Evolutionary conservation across 1,140 invertebrate species (phyloP), one percentile per base, ranked within the genome.

Genomic region (Phymastichus coffea): DNA sequence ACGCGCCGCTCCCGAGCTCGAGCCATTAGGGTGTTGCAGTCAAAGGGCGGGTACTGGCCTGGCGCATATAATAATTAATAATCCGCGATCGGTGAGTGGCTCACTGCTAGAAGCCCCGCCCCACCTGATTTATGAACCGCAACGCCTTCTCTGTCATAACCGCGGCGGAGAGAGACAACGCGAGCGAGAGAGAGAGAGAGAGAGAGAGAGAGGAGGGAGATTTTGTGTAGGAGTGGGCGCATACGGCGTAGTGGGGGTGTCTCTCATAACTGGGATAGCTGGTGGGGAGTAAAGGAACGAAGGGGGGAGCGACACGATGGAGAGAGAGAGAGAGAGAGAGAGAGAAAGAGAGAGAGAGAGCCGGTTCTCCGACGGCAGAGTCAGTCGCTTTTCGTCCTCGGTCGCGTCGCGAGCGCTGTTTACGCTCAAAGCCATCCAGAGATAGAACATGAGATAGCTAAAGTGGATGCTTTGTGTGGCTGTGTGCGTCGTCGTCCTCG

Each of bases 61-160:
- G 49, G 22, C 61, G 33, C 51, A 63, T 69, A 77, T 77, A 77
- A 80, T 78, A 80, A 80, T 80, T 79, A 79, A 80, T 80, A 79
- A 79, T 66, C 65, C 64, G 63, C 68, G 70, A 28, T 40, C 72
- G 72, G 69, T 79, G 78, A 78, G 72, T 80, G 78, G 78, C 64
- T 77, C 69, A 60, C 63, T 63, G 66, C 69, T 52, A n/a, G n/a
- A 70, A 44, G 74, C 71, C 65, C 71, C 75, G 72, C 75, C 73
- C 57, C 65, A 67, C 63, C 72, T 75, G 76, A 78, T 78, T 80
- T 78, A 79, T 79, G 76, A 78, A 78, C 70, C 71, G 78, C 72
- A 70, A 75, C 78, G 76, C 78, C 76, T 74, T 72, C 71, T 66
- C 70, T 78, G 76, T 80, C 77, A 80, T 80, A 78, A 79, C 67